These are phyloP conservation scores for Mycetomoellerius zeteki DNA, from an alignment of 1,140 invertebrate species.

Conservation along the genomic window DNA sequence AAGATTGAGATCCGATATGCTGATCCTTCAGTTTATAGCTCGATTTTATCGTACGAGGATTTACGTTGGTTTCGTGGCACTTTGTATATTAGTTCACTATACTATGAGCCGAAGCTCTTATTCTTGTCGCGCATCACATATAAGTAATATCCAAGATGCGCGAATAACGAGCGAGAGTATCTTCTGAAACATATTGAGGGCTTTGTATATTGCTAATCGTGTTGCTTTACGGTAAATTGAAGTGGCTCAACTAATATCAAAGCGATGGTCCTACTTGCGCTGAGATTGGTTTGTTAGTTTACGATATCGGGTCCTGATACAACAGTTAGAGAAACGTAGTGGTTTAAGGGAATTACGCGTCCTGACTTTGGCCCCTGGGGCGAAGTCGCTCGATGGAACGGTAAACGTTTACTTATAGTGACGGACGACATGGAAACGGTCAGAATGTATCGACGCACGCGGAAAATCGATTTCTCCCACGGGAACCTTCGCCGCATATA, in stretches of 20 bases:
- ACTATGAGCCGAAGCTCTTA: too few relatives aligned
- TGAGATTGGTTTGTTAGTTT: conserved; percentile 45
- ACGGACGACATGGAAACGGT: conserved; percentile 55
- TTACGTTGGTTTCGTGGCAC: not conserved
- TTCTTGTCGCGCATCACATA: conserved; percentile 13
- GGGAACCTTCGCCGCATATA: conserved; percentile 48
- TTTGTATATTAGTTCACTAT: conserved; percentile 2
- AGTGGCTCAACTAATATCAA: conserved; percentile 9
- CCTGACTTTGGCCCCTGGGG: conserved; percentile 34
- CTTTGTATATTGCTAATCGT: not conserved
- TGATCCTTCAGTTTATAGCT: conserved; percentile 42
- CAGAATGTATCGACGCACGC: conserved; percentile 60
- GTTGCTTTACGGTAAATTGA: not conserved
- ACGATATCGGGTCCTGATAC: not conserved
- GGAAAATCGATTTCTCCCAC: conserved; percentile 75
- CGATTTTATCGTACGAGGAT: conserved; percentile 31
- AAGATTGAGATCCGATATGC: conserved; percentile 43
- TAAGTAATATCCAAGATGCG: conserved; percentile 25
- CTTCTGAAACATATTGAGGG: not conserved
- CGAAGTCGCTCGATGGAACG: conserved; percentile 39
- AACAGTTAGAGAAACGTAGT: conserved; percentile 36
- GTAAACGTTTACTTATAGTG: conserved; percentile 59
- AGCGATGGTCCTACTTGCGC: not conserved
- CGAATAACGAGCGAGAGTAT: not conserved
- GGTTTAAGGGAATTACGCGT: conserved; percentile 52